Evolutionary conservation across 2,797 vertebrate genomes (phyloP).

Genomic region (Sebastes trivittatus): DNA sequence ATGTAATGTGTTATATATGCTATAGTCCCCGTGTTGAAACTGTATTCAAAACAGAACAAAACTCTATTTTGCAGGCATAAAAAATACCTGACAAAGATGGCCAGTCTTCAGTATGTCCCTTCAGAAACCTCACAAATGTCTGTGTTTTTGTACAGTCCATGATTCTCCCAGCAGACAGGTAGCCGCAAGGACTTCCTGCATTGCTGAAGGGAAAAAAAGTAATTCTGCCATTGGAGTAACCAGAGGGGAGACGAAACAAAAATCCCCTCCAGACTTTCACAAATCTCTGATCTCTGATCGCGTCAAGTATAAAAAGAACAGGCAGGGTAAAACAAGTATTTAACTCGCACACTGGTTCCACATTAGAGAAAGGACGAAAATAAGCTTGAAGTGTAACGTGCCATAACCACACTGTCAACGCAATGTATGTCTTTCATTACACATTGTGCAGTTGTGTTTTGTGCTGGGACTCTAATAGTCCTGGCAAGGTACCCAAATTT

Average conservation of each 20-base stretch:
- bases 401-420: slow-evolving; percentile 50
- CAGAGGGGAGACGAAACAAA: slow-evolving; percentile 28
- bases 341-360: background rate
- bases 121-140: slow-evolving; percentile 17
- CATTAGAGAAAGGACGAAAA: slow-evolving; percentile 7
- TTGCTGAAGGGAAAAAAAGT: slow-evolving; percentile 11
- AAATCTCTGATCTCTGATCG: slow-evolving; percentile 19
- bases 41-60: background rate
- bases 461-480: background rate
- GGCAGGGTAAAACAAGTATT: slow-evolving; percentile 8
- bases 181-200: slow-evolving; percentile 37
- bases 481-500: slow-evolving; percentile 31
- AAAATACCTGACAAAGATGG: background rate
- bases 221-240: slow-evolving; percentile 22
- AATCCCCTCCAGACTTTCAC: slow-evolving; percentile 24
- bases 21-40: background rate
- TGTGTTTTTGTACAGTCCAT: slow-evolving; percentile 5
- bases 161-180: slow-evolving; percentile 5
- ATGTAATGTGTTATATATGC: background rate
- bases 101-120: background rate
- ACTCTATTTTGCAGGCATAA: background rate
- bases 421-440: slow-evolving; percentile 61
- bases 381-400: slow-evolving; percentile 30
- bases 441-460: slow-evolving; percentile 23
- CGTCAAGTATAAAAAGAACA: slow-evolving; percentile 3